Evolutionary conservation across 2,888 invertebrate genomes (phyloP).

Genomic region (Cantharis lateralis): DNA sequence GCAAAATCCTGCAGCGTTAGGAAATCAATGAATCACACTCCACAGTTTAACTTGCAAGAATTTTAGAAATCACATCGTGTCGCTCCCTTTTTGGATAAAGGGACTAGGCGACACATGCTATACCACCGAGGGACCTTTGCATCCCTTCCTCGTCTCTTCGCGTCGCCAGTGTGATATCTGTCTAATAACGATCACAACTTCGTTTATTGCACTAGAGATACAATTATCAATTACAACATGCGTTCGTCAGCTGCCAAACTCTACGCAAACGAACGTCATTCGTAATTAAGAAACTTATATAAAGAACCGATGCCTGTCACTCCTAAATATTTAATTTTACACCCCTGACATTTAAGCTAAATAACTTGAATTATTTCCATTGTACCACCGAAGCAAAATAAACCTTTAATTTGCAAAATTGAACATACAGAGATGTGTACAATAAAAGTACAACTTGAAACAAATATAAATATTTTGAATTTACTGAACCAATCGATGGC

Average conservation of each 20-base stretch:
- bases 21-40: background rate
- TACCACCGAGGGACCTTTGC: background rate
- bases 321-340: background rate
- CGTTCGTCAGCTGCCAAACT: constrained; percentile 19
- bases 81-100: background rate
- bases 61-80: constrained; percentile 3
- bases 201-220: constrained; percentile 14
- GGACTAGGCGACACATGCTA: constrained; percentile 7
- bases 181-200: constrained; percentile 20
- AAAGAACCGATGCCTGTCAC: background rate
- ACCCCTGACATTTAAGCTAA: background rate
- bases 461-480: no score
- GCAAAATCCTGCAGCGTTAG: background rate
- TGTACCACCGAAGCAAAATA: no score
- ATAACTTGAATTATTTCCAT: background rate
- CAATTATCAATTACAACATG: constrained; percentile 26
- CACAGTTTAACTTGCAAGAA: background rate
- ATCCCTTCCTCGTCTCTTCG: background rate
- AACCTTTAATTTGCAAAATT: no score
- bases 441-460: no score
- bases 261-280: background rate
- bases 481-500: no score
- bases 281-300: constrained; percentile 25
- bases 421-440: no score
- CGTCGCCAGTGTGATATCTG: constrained; percentile 10